Percentiles rank a stretch among this genome's conserved stretches.
Evolutionary conservation across 2,888 invertebrate species (phyloP).

Genomic region (Drosophila fulvimacula): DNA sequence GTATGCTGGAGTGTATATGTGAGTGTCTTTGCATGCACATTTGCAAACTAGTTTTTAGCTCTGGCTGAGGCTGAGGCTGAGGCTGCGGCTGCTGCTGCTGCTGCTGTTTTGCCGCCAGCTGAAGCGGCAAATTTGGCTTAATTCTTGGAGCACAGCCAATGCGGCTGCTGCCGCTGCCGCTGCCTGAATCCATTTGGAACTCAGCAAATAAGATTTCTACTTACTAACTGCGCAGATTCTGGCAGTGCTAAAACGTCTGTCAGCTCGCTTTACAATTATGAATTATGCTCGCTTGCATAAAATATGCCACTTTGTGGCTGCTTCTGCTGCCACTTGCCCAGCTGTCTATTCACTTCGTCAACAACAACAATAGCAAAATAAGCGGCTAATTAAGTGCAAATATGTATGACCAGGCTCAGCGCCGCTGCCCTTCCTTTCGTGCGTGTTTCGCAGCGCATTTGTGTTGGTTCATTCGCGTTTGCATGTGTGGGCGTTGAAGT

Average conservation of each 20-base stretch:
- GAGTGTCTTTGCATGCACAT: slow-evolving; percentile 52
- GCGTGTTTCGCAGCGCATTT: slow-evolving; percentile 47
- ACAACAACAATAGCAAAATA: slow-evolving; percentile 34
- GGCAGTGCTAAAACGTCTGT: slow-evolving; percentile 51
- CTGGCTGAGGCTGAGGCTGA: slow-evolving; percentile 28
- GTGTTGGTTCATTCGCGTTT: slow-evolving; percentile 38
- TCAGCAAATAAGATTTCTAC: slow-evolving; percentile 44
- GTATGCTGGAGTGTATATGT: slow-evolving; percentile 6
- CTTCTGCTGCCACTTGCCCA: slow-evolving; percentile 31
- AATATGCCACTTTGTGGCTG: slow-evolving; percentile 53
- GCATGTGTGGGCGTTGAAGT: slow-evolving; percentile 51
- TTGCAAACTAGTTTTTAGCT: slow-evolving; percentile 65
- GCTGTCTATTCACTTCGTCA: slow-evolving; percentile 22
- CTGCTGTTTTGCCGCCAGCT: slow-evolving; percentile 57
- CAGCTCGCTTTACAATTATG: slow-evolving; percentile 65
- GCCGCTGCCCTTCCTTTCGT: slow-evolving; percentile 32
- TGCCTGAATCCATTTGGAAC: slow-evolving; percentile 39
- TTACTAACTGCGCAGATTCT: slow-evolving; percentile 30
- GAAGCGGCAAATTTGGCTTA: slow-evolving; percentile 79
- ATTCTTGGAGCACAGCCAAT: slow-evolving; percentile 50
- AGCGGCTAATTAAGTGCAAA: slow-evolving; percentile 77
- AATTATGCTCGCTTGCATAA: slow-evolving; percentile 71
- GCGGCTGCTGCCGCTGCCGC: background rate
- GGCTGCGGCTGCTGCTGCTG: slow-evolving; percentile 16
- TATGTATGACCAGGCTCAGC: slow-evolving; percentile 65